Evolutionary conservation across 2,113 vertebrate species (phyloP), one percentile per base, ranked within the genome.

Genomic region (Narcine bancroftii): DNA sequence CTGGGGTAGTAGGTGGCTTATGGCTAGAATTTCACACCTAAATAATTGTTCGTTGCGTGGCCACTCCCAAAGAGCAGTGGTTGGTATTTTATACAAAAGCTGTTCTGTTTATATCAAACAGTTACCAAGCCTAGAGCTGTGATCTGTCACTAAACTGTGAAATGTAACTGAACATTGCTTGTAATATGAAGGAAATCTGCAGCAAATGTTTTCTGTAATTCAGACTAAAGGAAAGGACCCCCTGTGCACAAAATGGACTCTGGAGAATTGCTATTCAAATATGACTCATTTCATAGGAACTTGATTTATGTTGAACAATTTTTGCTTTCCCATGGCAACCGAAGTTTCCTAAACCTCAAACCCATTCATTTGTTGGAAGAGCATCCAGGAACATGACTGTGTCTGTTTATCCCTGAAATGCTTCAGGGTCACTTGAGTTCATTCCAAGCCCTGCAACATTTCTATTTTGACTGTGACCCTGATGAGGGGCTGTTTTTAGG

Each of bases 341-440:
- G 33, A 69, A 6, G 47, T 69, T 39, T 69, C 63, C 45, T 26
- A 3, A 69, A 47, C 39, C 89, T 33, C 66, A 91, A 91, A 91
- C 63, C 21, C 63, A 91, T 91, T 91, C 63, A 91, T 71, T 91
- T 69, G 65, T 91, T 39, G 19, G 47, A 33, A 47, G 42, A 91
- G 63, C 65, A 69, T 91, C 65, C 65, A 47, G 89, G 85, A 36
- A 91, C 89, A 71, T 66, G 89, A 45, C 89, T 91, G 63, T 69
- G 33, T 65, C 42, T 69, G 89, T 47, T 47, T 71, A 69, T 24
- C 26, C 39, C 71, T 65, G 63, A 45, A 91, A 42, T 17, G 56
- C 63, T 66, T 17, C 63, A 69, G 89, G n/a, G 89, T 91, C 65
- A 71, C 36, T 17, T 5, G 81, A 63, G 53, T 60, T n/a, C 33